These are phyloP conservation scores for Hemiprocne comata DNA, from an alignment of 2,113 vertebrate genomes.

Conservation along the genomic window DNA sequence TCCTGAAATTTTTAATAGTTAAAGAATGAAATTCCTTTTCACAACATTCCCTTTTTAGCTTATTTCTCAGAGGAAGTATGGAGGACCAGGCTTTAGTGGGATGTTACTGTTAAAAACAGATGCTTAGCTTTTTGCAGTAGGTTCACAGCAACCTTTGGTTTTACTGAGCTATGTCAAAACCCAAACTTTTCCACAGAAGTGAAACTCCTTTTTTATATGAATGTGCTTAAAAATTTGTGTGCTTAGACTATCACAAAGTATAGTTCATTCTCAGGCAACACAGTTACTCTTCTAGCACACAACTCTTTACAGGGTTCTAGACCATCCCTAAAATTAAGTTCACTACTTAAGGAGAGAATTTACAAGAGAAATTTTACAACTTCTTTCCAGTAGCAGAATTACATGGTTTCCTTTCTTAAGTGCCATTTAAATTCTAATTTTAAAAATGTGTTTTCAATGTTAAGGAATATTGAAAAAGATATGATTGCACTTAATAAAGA, in stretches of 20 bases:
- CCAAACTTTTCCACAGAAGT: neutral
- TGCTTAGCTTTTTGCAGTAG: neutral
- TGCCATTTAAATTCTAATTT: neutral
- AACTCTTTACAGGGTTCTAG: neutral
- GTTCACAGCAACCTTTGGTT: neutral
- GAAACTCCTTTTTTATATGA: neutral
- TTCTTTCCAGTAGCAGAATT: neutral
- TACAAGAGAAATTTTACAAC: neutral
- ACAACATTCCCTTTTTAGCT: neutral
- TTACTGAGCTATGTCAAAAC: neutral
- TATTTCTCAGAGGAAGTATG: neutral
- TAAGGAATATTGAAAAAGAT: slow-evolving; percentile 72
- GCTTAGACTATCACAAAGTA: neutral
- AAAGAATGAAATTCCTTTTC: neutral
- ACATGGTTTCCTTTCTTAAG: neutral
- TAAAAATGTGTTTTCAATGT: neutral
- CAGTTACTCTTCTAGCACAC: neutral
- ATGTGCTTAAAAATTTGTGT: neutral
- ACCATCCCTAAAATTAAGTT: neutral
- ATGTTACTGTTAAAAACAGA: neutral
- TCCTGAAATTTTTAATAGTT: neutral
- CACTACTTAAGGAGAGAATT: neutral
- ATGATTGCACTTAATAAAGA: slow-evolving; percentile 58
- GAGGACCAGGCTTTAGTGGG: neutral
- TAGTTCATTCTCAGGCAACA: neutral